Percentiles rank a stretch among this genome's conserved stretches.
Evolutionary conservation across 2,113 vertebrate species (phyloP).

Genomic region (Meriones unguiculatus): DNA sequence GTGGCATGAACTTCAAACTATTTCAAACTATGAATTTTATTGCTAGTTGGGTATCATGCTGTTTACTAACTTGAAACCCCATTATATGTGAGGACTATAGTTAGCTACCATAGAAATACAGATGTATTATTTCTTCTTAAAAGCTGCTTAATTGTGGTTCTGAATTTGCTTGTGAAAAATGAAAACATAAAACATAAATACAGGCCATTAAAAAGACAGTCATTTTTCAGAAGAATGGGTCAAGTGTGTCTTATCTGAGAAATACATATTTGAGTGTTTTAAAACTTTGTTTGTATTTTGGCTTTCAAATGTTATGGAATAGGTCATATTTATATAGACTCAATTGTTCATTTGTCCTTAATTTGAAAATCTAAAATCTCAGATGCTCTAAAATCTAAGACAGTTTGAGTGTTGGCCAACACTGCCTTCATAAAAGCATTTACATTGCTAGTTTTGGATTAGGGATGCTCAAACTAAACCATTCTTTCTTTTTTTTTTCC

Average conservation of each 20-base stretch:
- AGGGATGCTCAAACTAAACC: background rate
- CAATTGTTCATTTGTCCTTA: background rate
- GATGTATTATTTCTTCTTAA: background rate
- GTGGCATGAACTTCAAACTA: background rate
- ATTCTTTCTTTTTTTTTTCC: no score
- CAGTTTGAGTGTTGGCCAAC: background rate
- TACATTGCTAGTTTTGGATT: background rate
- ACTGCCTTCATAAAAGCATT: background rate
- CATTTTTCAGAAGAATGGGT: background rate
- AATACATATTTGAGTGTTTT: background rate
- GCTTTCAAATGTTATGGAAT: background rate
- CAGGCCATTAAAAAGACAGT: background rate
- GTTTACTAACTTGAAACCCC: background rate
- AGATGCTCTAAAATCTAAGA: background rate
- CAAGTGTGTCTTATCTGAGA: background rate
- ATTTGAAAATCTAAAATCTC: background rate
- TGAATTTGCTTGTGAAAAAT: slow-evolving; percentile 8
- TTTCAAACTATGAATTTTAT: background rate
- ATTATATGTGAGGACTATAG: background rate
- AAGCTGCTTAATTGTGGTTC: background rate
- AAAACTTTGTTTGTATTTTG: background rate
- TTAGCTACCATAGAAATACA: background rate
- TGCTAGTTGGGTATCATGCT: background rate
- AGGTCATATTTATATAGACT: background rate
- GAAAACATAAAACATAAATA: background rate